A percentile compares a stretch with the other conserved stretches of the same genome.
Conservation (phyloP, 1,140 invertebrate species). For the Maconellicoccus hirsutus region DNA sequence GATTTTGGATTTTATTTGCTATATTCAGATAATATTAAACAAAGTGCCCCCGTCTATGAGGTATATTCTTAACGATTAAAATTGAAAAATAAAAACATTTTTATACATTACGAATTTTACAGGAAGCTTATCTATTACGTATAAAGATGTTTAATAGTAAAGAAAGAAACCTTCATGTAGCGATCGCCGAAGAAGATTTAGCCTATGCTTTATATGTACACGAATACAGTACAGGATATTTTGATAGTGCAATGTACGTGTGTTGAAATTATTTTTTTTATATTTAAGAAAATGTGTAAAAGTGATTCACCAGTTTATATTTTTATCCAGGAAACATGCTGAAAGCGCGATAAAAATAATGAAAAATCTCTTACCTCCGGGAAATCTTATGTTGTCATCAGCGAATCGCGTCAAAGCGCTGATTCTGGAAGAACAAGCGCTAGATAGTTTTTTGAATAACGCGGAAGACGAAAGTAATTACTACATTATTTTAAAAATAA, state of each 20-base stretch:
- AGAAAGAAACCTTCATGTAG: constrained; percentile 70
- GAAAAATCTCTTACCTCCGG: constrained; percentile 56
- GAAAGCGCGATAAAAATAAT: constrained; percentile 72
- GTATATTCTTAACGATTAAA: neutral
- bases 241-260: constrained; percentile 55
- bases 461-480: constrained; percentile 3
- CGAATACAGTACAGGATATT: constrained; percentile 79
- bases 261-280: no score
- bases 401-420: constrained; percentile 82
- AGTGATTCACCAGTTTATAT: neutral
- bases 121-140: constrained; percentile 64
- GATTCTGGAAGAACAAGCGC: constrained; percentile 83
- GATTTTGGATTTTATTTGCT: constrained; percentile 20
- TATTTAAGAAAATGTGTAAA: no score
- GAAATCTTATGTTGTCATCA: constrained; percentile 74
- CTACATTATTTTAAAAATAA: neutral
- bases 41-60: neutral
- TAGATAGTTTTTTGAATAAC: constrained; percentile 46
- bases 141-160: constrained; percentile 56
- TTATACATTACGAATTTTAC: constrained; percentile 25
- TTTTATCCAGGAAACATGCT: constrained; percentile 45
- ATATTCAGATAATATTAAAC: constrained; percentile 22
- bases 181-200: constrained; percentile 75
- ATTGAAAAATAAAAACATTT: constrained; percentile 12
- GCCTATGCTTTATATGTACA: constrained; percentile 84